Conservation (phyloP, 2,113 vertebrate species). For the Pomatostomus ruficeps region DNA sequence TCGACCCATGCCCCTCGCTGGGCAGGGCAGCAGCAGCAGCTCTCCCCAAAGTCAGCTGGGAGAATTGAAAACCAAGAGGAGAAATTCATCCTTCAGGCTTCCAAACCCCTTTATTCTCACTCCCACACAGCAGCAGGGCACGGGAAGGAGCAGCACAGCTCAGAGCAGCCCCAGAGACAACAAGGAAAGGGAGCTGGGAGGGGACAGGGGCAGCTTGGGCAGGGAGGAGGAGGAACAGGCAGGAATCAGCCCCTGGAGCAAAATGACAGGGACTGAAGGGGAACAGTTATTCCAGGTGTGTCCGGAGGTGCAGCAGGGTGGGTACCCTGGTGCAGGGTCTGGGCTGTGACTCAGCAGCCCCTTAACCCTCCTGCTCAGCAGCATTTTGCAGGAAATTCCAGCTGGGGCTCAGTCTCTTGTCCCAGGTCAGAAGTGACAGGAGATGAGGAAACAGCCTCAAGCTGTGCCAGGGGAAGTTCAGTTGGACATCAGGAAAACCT, state of each 20-base stretch:
- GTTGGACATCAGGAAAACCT: background rate
- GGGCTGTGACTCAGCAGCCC: background rate
- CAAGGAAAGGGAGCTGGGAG: background rate
- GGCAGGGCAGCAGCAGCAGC: background rate
- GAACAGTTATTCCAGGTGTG: background rate
- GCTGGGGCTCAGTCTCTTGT: background rate
- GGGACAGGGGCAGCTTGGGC: background rate
- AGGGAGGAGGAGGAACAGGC: background rate
- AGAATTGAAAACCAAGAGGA: background rate
- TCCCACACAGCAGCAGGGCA: background rate
- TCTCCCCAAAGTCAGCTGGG: background rate
- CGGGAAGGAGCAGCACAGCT: background rate
- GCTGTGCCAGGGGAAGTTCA: background rate
- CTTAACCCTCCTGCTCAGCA: background rate
- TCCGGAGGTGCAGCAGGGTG: background rate
- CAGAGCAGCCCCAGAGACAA: background rate
- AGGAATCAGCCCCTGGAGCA: background rate
- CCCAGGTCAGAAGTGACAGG: background rate
- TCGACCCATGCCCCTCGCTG: rapidly evolving
- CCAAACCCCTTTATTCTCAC: background rate
- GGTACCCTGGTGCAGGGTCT: background rate
- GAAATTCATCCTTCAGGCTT: background rate
- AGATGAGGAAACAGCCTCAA: background rate
- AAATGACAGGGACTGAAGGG: background rate
- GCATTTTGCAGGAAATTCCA: background rate